Evolutionary conservation across 2,113 vertebrate species (phyloP).

Genomic region (Amphiprion percula): DNA sequence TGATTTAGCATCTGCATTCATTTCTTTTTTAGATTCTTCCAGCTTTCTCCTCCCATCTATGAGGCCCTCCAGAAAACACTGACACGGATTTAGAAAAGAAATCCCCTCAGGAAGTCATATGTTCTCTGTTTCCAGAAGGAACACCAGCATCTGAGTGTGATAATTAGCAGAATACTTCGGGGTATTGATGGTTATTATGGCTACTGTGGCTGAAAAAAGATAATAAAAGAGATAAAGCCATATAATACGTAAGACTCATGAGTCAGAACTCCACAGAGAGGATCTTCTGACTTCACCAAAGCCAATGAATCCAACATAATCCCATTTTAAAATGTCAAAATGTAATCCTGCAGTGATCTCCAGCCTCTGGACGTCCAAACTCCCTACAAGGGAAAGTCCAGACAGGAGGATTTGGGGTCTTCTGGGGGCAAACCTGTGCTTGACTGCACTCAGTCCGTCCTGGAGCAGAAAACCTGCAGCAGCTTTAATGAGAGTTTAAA

Average conservation of each 20-base stretch:
- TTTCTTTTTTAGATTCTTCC: background rate
- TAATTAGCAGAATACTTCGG: constrained; percentile 21
- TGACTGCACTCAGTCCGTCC: constrained; percentile 45
- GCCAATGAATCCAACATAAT: constrained; percentile 15
- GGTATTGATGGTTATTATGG: constrained; percentile 34
- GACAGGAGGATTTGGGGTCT: constrained; percentile 36
- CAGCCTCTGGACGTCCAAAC: background rate
- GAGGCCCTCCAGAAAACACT: constrained; percentile 41
- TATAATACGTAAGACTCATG: background rate
- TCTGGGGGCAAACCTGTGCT: constrained; percentile 54
- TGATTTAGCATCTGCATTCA: too few relatives aligned
- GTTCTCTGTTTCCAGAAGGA: constrained; percentile 55
- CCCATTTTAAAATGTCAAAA: constrained; percentile 20
- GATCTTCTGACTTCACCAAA: constrained; percentile 4
- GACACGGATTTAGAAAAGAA: constrained; percentile 4
- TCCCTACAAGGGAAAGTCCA: constrained; percentile 63
- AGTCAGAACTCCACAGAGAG: background rate
- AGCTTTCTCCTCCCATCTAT: constrained; percentile 6
- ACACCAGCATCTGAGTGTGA: constrained; percentile 14
- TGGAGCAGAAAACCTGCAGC: constrained; percentile 12
- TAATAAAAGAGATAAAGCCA: constrained; percentile 22
- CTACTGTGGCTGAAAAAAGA: constrained; percentile 13
- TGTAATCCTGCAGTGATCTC: constrained; percentile 3
- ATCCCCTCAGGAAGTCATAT: constrained; percentile 26
- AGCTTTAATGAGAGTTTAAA: constrained; percentile 63